phyloP scores from a whole-genome alignment of 2,797 vertebrate genomes.

The Eupleurogrammus muticus region DNA sequence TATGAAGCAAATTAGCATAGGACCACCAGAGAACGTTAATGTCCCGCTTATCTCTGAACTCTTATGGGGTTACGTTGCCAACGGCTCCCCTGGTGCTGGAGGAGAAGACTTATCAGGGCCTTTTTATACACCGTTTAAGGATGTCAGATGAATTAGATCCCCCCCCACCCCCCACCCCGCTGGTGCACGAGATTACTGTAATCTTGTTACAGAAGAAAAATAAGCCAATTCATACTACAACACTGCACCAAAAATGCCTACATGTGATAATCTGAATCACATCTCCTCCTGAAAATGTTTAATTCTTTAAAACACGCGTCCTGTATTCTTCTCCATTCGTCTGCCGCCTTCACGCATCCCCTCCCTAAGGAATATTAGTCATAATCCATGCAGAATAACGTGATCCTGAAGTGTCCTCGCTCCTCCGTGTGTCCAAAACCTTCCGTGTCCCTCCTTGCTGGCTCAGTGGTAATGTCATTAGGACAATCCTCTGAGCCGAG shows the following conservation, averaged over 20 bases:
- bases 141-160: conserved; percentile 22
- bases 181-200: conserved; percentile 52
- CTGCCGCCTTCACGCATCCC: not conserved
- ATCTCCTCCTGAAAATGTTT: not conserved
- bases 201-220: conserved; percentile 55
- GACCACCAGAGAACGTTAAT: not conserved
- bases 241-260: not conserved
- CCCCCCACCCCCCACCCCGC: not conserved
- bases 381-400: conserved; percentile 55
- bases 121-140: conserved; percentile 16
- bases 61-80: not conserved
- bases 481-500: conserved; percentile 75
- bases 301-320: not conserved
- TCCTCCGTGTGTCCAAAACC: conserved; percentile 35
- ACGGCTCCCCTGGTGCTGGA: too few relatives aligned
- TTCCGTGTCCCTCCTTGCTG: conserved; percentile 55
- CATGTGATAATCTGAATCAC: not conserved
- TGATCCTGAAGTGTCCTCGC: conserved; percentile 35
- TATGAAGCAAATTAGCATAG: not conserved
- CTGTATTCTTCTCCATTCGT: not conserved
- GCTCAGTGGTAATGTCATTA: conserved; percentile 78
- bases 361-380: conserved; percentile 41
- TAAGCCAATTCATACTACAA: conserved; percentile 19
- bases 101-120: conserved; percentile 6
- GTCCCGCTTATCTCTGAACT: not conserved